A percentile compares a stretch with the other conserved stretches of the same genome.
These are phyloP conservation scores for Drosophila pandora DNA, from an alignment of 1,140 invertebrate genomes.

Conservation along the genomic window DNA sequence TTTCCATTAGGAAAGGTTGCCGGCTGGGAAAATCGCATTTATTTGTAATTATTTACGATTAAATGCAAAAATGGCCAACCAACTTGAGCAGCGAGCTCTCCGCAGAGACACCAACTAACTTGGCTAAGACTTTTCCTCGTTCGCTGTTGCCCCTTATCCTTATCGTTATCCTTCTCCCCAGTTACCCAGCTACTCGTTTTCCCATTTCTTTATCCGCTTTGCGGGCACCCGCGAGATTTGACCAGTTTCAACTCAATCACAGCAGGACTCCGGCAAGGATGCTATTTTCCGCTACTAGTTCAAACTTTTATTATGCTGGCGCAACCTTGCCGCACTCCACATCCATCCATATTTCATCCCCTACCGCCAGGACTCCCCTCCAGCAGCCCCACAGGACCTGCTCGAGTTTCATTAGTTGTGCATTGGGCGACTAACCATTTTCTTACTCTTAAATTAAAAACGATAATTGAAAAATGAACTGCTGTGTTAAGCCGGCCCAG, in stretches of 20 bases:
- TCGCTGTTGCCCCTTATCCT: slow-evolving; percentile 2
- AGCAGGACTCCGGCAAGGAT: slow-evolving; percentile 62
- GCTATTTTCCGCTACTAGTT: slow-evolving; percentile 63
- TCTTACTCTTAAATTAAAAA: slow-evolving; percentile 78
- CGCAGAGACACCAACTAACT: slow-evolving; percentile 50
- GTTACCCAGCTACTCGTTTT: slow-evolving; percentile 9
- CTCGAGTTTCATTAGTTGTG: slow-evolving; percentile 74
- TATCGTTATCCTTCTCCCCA: slow-evolving; percentile 8
- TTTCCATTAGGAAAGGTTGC: slow-evolving; percentile 54
- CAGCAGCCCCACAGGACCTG: slow-evolving; percentile 14
- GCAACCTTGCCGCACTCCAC: slow-evolving; percentile 26
- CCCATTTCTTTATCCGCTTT: slow-evolving; percentile 49
- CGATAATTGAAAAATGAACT: slow-evolving; percentile 81
- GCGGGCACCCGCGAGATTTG: slow-evolving; percentile 62
- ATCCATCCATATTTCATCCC: neutral
- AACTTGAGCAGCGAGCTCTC: slow-evolving; percentile 27
- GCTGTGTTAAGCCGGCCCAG: slow-evolving; percentile 33
- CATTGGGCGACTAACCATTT: slow-evolving; percentile 63
- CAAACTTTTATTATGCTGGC: slow-evolving; percentile 73
- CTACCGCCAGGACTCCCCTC: too few species aligned
- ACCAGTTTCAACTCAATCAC: slow-evolving; percentile 75
- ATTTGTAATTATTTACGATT: slow-evolving; percentile 80
- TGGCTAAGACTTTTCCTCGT: slow-evolving; percentile 22
- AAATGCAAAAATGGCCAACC: slow-evolving; percentile 55
- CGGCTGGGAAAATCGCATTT: slow-evolving; percentile 47